A percentile compares a stretch with the other conserved stretches of the same genome.
Conservation (phyloP, 2,113 vertebrate species). For the Aix galericulata region DNA sequence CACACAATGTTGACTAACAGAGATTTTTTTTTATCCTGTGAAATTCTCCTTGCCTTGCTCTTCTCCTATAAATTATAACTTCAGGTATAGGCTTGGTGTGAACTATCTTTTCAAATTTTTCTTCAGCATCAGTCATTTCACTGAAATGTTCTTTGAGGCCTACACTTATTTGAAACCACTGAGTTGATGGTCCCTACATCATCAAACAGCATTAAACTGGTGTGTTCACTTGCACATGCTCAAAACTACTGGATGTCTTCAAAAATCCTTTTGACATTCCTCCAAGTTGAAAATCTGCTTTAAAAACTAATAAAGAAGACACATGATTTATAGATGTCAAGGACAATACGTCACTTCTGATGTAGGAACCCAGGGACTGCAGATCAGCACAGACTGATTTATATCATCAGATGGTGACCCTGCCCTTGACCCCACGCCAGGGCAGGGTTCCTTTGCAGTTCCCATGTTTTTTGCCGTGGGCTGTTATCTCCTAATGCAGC, state of each 20-base stretch:
- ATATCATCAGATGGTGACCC: rapidly evolving
- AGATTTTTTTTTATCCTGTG: background rate
- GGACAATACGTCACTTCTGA: background rate
- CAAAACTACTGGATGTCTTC: background rate
- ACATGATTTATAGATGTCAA: too few relatives aligned
- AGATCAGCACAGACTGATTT: background rate
- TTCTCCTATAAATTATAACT: rapidly evolving
- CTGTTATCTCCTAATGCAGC: background rate
- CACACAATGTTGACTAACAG: background rate
- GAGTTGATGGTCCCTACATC: background rate
- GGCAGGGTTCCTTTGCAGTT: background rate
- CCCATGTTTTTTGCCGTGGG: rapidly evolving
- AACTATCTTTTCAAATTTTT: background rate
- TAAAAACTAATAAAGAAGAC: background rate
- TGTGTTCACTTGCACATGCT: background rate
- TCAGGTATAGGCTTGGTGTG: background rate
- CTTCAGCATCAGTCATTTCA: background rate
- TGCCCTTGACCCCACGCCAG: background rate
- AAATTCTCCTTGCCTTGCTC: background rate
- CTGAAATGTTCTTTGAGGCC: background rate
- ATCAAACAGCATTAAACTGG: background rate
- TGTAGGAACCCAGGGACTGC: background rate
- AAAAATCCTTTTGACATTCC: background rate
- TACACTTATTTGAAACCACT: background rate
- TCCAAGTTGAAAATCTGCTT: background rate